These are phyloP conservation scores for Litoditis marina DNA, from an alignment of 2,888 invertebrate genomes.

Conservation along the genomic window DNA sequence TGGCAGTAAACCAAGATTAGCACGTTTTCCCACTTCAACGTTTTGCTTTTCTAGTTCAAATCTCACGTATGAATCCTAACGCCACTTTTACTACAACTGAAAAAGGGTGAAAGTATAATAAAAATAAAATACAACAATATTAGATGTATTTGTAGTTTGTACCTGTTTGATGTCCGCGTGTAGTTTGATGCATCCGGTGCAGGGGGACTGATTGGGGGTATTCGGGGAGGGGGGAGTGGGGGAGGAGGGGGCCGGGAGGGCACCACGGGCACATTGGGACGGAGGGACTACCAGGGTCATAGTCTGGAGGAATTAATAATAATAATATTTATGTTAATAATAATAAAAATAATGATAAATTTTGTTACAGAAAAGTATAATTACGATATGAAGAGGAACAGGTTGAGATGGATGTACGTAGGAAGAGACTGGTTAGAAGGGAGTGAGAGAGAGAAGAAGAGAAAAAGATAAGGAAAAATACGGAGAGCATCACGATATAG, in stretches of 20 bases:
- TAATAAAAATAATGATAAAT: not conserved
- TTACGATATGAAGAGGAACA: not conserved
- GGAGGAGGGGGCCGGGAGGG: slow-evolving; percentile 13
- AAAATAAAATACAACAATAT: no score
- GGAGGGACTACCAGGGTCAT: slow-evolving; percentile 19
- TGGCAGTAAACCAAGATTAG: no score
- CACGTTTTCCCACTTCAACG: no score
- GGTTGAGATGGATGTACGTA: not conserved
- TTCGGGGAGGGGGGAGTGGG: slow-evolving; percentile 8
- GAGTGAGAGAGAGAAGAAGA: not conserved
- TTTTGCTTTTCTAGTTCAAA: no score
- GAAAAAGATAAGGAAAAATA: not conserved
- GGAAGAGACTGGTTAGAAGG: not conserved
- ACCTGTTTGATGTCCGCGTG: slow-evolving; percentile 40
- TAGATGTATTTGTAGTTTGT: no score
- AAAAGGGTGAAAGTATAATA: no score
- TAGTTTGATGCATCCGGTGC: slow-evolving; percentile 34
- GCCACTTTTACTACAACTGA: no score
- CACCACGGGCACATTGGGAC: slow-evolving; percentile 9
- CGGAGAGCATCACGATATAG: no score
- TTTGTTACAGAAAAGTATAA: not conserved
- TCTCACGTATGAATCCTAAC: no score
- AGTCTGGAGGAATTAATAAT: not conserved
- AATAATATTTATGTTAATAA: not conserved
- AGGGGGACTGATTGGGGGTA: slow-evolving; percentile 5